Evolutionary conservation across 1,140 invertebrate genomes (phyloP).

Genomic region (Formica selysi): DNA sequence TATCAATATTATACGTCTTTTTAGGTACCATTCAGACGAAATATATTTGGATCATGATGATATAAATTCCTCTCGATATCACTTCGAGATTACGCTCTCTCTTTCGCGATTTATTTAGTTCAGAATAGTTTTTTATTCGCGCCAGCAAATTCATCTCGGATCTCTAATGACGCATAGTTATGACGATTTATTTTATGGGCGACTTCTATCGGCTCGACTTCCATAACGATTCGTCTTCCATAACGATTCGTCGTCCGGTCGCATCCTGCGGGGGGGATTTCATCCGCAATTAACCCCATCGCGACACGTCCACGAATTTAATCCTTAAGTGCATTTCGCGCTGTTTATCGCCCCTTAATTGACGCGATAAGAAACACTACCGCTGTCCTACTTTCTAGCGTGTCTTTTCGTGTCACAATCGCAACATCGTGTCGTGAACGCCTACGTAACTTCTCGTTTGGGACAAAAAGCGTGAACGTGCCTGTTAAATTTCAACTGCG

Average conservation of each 20-base stretch:
- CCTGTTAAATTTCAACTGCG: background rate
- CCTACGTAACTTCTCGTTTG: slow-evolving; percentile 5
- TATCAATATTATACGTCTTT: background rate
- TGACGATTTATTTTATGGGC: background rate
- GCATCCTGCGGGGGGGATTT: background rate
- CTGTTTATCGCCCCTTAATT: slow-evolving; percentile 35
- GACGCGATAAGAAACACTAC: slow-evolving; percentile 29
- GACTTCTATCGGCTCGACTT: slow-evolving; percentile 12
- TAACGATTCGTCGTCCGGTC: background rate
- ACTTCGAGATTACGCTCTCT: background rate
- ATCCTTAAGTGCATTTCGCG: slow-evolving; percentile 40
- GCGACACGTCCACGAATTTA: slow-evolving; percentile 10
- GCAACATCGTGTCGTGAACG: background rate
- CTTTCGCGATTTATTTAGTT: background rate
- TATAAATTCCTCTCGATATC: background rate
- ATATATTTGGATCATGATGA: background rate
- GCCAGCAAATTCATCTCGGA: slow-evolving; percentile 2
- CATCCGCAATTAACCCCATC: slow-evolving; percentile 27
- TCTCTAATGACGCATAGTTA: background rate
- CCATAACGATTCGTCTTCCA: background rate
- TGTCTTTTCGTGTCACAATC: slow-evolving; percentile 16
- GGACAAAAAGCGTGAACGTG: slow-evolving; percentile 2
- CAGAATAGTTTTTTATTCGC: slow-evolving; percentile 2
- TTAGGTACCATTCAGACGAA: background rate
- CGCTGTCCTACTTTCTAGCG: slow-evolving; percentile 37